Evolutionary conservation across 2,113 vertebrate species (phyloP), one percentile per base, ranked within the genome.

Genomic region (Turnix velox): DNA sequence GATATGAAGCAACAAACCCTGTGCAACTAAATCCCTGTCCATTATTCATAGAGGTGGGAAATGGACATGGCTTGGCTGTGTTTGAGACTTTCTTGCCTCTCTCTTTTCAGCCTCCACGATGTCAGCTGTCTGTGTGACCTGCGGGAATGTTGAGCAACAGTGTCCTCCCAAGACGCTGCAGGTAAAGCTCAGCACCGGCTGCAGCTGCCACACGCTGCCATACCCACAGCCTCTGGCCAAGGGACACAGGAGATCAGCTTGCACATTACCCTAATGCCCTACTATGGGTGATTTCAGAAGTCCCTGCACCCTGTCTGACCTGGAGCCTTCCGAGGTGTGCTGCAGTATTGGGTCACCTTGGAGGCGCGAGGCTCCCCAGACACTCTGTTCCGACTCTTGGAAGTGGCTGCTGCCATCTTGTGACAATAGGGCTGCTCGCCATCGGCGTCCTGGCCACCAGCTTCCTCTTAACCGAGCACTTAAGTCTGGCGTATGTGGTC

Each of bases 361-460:
- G 42, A 18, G 42, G n/a, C 58, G 3, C 37, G 9, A 4, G 22
- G 30, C 4, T 18, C 10, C 1, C 2, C 8, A 18, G 5, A 6
- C 4, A 8, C 9, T 40, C 48, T 0, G 30, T 9, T 9, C 31
- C 7, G 14, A 31, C 74, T 85, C 45, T 18, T 1, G 27, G 42
- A 65, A 35, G 91, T 62, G 3, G 87, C 82, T 91, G 96, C 93
- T 71, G 98, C 98, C 98, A 37, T 83, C 98, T 92, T 35, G 98
- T 84, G 98, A 96, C n/a, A 20, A 98, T 2, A 1, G 97, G 97
- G 54, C 97, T 98, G 74, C 98, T 98, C 0, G 95, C 96, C 85
- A 87, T 68, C 1, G 94, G 94, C 14, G 35, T 35, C 7, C 90
- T 62, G 6, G 65, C 62, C 2, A 57, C 65, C 67, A 75, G 52